Conservation (phyloP, 2,113 vertebrate genomes). For the Carettochelys insculpta region DNA sequence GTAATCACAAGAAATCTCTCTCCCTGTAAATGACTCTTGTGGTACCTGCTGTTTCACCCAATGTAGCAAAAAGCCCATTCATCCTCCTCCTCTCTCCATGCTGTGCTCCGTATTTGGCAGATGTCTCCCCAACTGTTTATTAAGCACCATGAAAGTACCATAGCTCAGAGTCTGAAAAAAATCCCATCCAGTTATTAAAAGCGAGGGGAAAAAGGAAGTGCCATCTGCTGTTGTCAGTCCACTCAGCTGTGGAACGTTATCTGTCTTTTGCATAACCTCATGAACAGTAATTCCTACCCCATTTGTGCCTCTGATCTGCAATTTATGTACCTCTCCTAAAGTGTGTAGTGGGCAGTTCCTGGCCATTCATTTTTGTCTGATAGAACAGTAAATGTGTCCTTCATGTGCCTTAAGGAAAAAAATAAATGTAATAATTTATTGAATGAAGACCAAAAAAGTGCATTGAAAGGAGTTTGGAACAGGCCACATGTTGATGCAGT, state of each 20-base stretch:
- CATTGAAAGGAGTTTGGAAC: background rate
- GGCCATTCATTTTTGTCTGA: background rate
- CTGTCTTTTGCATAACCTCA: background rate
- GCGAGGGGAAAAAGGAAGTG: background rate
- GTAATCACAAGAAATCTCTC: too few relatives aligned
- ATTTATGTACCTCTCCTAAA: background rate
- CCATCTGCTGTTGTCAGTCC: background rate
- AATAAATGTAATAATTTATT: background rate
- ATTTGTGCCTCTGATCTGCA: background rate
- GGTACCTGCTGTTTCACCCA: background rate
- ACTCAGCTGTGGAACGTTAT: background rate
- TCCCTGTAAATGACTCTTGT: background rate
- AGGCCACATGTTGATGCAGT: background rate
- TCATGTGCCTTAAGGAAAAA: background rate
- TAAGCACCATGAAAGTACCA: background rate
- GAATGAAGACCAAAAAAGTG: background rate
- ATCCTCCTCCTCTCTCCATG: background rate
- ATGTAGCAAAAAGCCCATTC: background rate
- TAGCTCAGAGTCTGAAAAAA: background rate
- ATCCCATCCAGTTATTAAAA: background rate
- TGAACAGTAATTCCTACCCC: background rate
- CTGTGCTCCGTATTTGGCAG: background rate
- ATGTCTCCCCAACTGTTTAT: background rate
- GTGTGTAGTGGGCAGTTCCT: constrained; percentile 4
- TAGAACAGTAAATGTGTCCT: background rate